phyloP scores from a whole-genome alignment of 2,113 vertebrate species.

The Periophthalmus modestus region DNA sequence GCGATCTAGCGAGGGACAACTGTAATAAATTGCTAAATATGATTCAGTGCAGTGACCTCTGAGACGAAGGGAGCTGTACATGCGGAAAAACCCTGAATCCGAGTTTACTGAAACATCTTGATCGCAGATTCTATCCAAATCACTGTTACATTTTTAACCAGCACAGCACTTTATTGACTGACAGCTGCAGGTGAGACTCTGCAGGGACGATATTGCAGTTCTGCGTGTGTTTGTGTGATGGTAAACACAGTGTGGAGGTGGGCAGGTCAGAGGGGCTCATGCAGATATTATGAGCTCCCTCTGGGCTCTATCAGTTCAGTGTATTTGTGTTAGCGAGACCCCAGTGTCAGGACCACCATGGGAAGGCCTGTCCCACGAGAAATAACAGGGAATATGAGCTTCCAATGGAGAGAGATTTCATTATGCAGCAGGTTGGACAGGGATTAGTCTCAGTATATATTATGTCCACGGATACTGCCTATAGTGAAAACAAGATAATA shows the following conservation, averaged over 20 bases:
- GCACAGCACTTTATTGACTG: not conserved
- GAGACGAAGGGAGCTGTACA: no score
- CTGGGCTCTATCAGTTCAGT: conserved; percentile 45
- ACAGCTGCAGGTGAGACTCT: not conserved
- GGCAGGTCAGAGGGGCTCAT: conserved; percentile 1
- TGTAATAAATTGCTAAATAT: no score
- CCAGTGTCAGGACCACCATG: conserved; percentile 66
- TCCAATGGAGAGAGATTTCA: conserved; percentile 21
- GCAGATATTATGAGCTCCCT: conserved; percentile 27
- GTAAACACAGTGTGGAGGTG: conserved; percentile 2
- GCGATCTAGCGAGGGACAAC: no score
- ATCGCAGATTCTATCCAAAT: no score
- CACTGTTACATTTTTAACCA: not conserved
- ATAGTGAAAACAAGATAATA: not conserved
- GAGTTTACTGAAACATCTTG: no score
- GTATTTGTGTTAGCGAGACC: conserved; percentile 63
- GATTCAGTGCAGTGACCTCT: no score
- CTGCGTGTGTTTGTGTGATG: conserved; percentile 27
- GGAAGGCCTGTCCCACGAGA: conserved; percentile 29
- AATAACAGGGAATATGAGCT: conserved; percentile 10
- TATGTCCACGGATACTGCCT: not conserved
- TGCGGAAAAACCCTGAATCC: no score
- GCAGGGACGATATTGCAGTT: not conserved
- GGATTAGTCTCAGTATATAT: conserved; percentile 1
- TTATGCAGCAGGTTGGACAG: conserved; percentile 17